Evolutionary conservation across 2,113 vertebrate species (phyloP).

Genomic region (Festucalex cinctus): DNA sequence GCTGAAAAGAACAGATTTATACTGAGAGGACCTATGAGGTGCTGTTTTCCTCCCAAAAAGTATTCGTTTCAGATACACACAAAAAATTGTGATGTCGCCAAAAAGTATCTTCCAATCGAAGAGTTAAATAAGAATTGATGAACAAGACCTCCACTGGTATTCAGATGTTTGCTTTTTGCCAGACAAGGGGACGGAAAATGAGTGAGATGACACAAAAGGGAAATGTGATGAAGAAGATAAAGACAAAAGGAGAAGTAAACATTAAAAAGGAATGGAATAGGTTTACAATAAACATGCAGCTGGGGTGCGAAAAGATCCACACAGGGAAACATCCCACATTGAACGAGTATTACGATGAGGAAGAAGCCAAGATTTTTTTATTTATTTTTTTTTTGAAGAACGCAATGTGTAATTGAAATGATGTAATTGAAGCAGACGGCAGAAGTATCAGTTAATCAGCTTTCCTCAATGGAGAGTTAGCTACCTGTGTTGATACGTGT

Average conservation of each 20-base stretch:
- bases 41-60: not conserved
- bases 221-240: conserved; percentile 34
- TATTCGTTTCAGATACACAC: conserved; percentile 22
- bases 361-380: not conserved
- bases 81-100: conserved; percentile 38
- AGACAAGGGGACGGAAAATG: conserved; percentile 33
- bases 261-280: conserved; percentile 28
- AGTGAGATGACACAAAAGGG: conserved; percentile 19
- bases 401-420: not conserved
- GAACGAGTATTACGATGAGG: conserved; percentile 16
- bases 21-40: too few species aligned
- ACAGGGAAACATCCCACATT: conserved; percentile 4
- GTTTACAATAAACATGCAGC: conserved; percentile 15
- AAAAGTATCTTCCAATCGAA: conserved; percentile 41
- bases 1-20: not conserved
- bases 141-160: conserved; percentile 32
- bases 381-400: not conserved
- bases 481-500: conserved; percentile 2
- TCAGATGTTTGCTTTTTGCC: conserved; percentile 21
- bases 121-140: conserved; percentile 58
- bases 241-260: conserved; percentile 19
- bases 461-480: not conserved
- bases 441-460: conserved; percentile 6
- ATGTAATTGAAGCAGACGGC: not conserved
- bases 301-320: conserved; percentile 5